Evolutionary conservation across 2,113 vertebrate genomes (phyloP), one percentile per base, ranked within the genome.

Genomic region (Indri indri): DNA sequence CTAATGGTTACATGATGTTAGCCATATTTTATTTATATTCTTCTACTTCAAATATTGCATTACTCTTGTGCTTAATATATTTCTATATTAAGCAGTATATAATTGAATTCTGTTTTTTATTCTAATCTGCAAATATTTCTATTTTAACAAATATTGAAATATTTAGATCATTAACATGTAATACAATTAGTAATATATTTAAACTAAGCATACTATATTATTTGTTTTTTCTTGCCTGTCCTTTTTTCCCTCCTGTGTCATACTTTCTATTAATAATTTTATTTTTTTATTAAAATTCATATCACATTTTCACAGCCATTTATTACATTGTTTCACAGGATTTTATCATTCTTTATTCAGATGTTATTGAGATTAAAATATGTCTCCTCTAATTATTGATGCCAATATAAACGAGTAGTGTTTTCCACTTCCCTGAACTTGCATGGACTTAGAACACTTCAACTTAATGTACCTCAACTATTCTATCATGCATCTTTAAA

Each of bases 201-300:
- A 59, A 45, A 50, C 0, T 3, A 22, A 50, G 47, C 17, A 9
- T 18, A 4, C 10, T 22, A 7, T 30, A 57, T 27, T 71, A 30
- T 30, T n/a, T 47, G 16, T 71, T 45, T 83, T 30, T 37, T 37
- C 27, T 18, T 32, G 11, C 11, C 34, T 73, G 0, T 32, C 0
- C 22, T 22, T 0, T 40, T 61, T 70, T 1, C 25, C 2, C 13
- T 1, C 32, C 37, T 18, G 2, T 0, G 22, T 13, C 47, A 25
- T 6, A 12, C 3, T 18, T 18, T 71, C 47, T 32, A 32, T 37
- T 27, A 57, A 7, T 12, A 27, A 57, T 27, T 54, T 42, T 81
- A 40, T n/a, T 25, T n/a, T n/a, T n/a, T 40, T 34, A 20, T n/a
- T 68, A 68, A 57, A 42, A 23, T 54, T 11, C 7, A 3, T 73